Evolutionary conservation across 2,113 vertebrate genomes (phyloP).

Genomic region (Pycnonotus jocosus): DNA sequence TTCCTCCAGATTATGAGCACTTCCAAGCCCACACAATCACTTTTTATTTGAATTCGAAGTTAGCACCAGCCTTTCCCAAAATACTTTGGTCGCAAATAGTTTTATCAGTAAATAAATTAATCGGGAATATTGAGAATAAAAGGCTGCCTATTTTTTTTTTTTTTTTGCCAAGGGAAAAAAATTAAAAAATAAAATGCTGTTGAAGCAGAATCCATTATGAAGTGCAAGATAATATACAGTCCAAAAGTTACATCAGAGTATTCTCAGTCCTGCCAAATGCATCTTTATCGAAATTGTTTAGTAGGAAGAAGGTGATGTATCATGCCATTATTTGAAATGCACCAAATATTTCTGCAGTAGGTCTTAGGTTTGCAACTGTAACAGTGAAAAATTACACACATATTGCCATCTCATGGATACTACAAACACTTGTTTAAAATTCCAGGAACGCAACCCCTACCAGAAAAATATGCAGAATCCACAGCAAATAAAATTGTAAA

Average conservation of each 20-base stretch:
- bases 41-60: not conserved
- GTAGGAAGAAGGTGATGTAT: not conserved
- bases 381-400: constrained; percentile 2
- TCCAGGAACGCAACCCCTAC: not conserved
- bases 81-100: not conserved
- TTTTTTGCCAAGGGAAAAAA: not conserved
- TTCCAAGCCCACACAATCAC: not conserved
- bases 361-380: not conserved
- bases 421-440: constrained; percentile 23
- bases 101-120: not conserved
- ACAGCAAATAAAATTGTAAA: not conserved
- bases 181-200: not conserved
- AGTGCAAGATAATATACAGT: not conserved
- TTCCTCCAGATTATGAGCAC: not conserved
- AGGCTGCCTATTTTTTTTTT: not conserved
- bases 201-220: not conserved
- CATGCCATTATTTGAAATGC: not conserved
- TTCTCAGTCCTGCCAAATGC: not conserved
- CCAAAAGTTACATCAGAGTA: constrained; percentile 25
- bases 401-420: constrained; percentile 54
- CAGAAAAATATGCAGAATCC: not conserved
- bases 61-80: not conserved
- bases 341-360: not conserved
- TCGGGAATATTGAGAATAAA: not conserved
- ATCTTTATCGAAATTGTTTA: not conserved